phyloP scores from a whole-genome alignment of 2,888 invertebrate genomes.

The Cyaniris semiargus region DNA sequence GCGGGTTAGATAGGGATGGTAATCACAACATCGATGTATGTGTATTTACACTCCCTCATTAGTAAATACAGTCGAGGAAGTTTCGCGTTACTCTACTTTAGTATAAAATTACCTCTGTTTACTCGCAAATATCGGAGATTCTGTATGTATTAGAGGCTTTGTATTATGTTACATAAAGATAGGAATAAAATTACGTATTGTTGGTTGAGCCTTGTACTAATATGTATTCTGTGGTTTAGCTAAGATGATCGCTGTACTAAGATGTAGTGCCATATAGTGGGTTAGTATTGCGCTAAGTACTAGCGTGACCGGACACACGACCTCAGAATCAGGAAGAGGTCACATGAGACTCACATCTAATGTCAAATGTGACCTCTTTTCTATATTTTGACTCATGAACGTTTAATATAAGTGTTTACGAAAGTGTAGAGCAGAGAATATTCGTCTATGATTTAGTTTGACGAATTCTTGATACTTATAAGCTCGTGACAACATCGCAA shows the following conservation, averaged over 20 bases:
- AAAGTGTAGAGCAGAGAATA: not conserved
- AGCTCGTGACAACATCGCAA: no score
- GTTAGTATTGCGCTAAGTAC: no score
- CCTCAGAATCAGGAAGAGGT: no score
- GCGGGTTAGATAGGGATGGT: slow-evolving; percentile 28
- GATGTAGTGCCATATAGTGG: no score
- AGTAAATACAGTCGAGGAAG: slow-evolving; percentile 9
- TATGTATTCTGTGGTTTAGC: no score
- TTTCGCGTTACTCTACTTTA: not conserved
- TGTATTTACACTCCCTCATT: slow-evolving; percentile 21
- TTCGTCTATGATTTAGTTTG: not conserved
- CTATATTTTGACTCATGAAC: no score
- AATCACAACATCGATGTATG: slow-evolving; percentile 23
- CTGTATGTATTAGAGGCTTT: not conserved
- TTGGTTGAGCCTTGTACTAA: not conserved
- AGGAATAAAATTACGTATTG: not conserved
- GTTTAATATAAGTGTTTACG: not conserved
- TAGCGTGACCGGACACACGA: no score
- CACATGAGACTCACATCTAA: no score
- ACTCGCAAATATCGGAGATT: not conserved
- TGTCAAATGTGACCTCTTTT: no score
- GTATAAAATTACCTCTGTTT: slow-evolving; percentile 6
- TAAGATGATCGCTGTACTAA: not conserved
- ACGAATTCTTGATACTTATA: no score
- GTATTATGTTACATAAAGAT: not conserved